Evolutionary conservation across 2,888 invertebrate genomes (phyloP).

Genomic region (Hyalella azteca): DNA sequence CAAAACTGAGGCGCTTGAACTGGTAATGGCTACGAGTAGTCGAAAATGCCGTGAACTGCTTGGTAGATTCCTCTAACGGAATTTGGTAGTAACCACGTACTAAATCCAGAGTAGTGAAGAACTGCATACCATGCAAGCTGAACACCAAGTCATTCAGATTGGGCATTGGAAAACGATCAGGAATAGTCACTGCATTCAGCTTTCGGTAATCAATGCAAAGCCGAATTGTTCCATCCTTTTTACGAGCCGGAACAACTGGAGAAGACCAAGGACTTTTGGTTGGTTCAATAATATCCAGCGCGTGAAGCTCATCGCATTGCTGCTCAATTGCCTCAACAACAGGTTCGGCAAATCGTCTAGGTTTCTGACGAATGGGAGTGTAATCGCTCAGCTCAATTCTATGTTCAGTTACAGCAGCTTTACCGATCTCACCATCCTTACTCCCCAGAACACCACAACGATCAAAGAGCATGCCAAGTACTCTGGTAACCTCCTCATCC

Average conservation of each 20-base stretch:
- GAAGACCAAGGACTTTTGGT: neutral
- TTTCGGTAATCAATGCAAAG: neutral
- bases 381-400: neutral
- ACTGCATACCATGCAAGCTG: neutral
- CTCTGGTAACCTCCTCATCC: neutral
- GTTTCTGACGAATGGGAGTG: neutral
- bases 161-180: neutral
- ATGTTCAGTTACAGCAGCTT: neutral
- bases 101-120: neutral
- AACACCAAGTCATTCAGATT: neutral
- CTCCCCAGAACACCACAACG: neutral
- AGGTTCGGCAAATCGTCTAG: neutral
- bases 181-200: neutral
- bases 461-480: neutral
- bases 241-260: neutral
- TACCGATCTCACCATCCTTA: neutral
- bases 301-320: neutral
- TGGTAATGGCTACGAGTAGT: conserved; percentile 7
- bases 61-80: neutral
- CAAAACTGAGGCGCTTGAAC: conserved; percentile 2
- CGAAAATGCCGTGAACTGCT: neutral
- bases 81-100: neutral
- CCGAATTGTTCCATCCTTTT: neutral
- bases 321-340: neutral
- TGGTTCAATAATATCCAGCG: neutral